phyloP scores from a whole-genome alignment of 2,797 vertebrate genomes.

The Microhierax caerulescens region DNA sequence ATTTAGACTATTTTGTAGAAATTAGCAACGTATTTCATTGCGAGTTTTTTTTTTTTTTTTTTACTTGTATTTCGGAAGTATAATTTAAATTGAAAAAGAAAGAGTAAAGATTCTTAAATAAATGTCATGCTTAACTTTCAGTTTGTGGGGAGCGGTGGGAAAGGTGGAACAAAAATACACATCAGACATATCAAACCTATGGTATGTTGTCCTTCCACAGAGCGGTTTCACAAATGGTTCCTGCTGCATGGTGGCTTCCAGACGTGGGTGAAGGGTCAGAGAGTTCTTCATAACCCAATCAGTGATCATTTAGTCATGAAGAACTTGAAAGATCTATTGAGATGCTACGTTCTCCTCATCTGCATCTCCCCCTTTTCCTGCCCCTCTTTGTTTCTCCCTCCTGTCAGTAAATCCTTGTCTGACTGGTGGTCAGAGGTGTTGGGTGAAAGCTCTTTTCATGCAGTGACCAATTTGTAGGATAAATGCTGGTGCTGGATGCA shows the following conservation, averaged over 20 bases:
- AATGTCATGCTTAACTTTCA: background rate
- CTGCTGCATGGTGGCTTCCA: background rate
- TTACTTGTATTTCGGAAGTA: background rate
- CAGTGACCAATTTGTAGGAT: background rate
- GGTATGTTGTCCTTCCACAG: background rate
- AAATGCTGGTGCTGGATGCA: background rate
- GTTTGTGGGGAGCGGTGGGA: background rate
- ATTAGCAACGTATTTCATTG: background rate
- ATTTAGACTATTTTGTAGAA: conserved; percentile 44
- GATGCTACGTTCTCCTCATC: background rate
- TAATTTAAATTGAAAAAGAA: conserved; percentile 59
- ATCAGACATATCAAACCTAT: background rate
- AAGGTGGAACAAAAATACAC: background rate
- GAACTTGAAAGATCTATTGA: background rate
- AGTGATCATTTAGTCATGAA: background rate
- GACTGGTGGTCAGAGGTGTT: background rate
- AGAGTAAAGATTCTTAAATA: conserved; percentile 52
- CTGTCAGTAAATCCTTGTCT: background rate
- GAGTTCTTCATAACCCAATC: background rate
- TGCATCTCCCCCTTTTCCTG: background rate
- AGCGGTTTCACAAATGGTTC: background rate
- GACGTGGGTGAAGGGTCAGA: background rate
- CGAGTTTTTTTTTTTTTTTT: conserved; percentile 6
- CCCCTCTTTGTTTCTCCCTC: fast-evolving
- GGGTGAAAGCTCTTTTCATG: background rate